phyloP scores from a whole-genome alignment of 1,140 invertebrate genomes.

The Lordiphosa collinella region DNA sequence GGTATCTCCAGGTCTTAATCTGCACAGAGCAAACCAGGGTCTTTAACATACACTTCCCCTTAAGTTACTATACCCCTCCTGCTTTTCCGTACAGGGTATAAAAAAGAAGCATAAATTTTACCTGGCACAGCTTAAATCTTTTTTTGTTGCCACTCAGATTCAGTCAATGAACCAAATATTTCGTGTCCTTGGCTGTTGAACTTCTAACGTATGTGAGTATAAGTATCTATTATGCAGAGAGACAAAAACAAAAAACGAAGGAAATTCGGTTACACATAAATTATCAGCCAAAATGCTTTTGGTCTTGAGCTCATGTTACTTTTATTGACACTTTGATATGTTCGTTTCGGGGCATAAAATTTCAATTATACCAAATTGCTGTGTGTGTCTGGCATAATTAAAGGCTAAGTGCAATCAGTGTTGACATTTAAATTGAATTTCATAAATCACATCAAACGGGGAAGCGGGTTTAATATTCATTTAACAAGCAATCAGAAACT shows the following conservation, averaged over 20 bases:
- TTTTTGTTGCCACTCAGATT: slow-evolving; percentile 10
- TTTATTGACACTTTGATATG: slow-evolving; percentile 66
- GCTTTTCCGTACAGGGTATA: too few relatives aligned
- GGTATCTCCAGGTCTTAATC: too few relatives aligned
- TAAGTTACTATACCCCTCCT: too few relatives aligned
- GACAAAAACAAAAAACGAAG: slow-evolving; percentile 26
- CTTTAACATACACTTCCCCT: too few relatives aligned
- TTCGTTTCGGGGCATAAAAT: slow-evolving; percentile 43
- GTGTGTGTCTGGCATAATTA: slow-evolving; percentile 22
- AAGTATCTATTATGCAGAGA: slow-evolving; percentile 37
- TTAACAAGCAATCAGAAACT: slow-evolving; percentile 13
- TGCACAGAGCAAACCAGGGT: too few relatives aligned
- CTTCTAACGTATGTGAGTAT: slow-evolving; percentile 26
- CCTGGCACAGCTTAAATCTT: neutral
- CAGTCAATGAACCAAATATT: slow-evolving; percentile 27
- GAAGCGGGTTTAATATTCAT: slow-evolving; percentile 54
- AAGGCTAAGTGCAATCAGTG: slow-evolving; percentile 35
- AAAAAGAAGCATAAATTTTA: slow-evolving; percentile 6
- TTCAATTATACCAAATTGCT: slow-evolving; percentile 63
- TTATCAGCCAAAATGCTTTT: slow-evolving; percentile 55
- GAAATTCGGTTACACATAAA: slow-evolving; percentile 56
- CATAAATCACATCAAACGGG: slow-evolving; percentile 43
- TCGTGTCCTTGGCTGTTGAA: slow-evolving; percentile 61
- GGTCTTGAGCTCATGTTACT: slow-evolving; percentile 46
- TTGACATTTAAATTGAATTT: slow-evolving; percentile 70